A percentile compares a stretch with the other conserved stretches of the same genome.
Conservation (phyloP, 1,140 invertebrate species). For the Harpegnathos saltator region DNA sequence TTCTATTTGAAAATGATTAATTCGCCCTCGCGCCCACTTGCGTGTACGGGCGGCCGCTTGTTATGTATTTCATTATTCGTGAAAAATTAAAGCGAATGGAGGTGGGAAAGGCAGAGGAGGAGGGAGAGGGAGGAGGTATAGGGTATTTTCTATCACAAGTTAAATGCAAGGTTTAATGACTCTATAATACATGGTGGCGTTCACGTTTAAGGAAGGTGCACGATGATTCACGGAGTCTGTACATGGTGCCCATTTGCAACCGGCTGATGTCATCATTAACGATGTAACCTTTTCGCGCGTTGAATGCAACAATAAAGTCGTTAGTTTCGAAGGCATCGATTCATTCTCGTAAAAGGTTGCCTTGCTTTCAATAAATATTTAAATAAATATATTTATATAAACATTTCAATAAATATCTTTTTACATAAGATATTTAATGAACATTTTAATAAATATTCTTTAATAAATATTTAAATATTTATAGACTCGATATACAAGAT, state of each 20-base stretch:
- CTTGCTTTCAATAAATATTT: no score
- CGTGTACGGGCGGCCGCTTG: not conserved
- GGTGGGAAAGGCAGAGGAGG: no score
- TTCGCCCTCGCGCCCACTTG: not conserved
- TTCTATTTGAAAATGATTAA: slow-evolving; percentile 22
- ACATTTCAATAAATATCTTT: no score
- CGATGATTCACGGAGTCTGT: slow-evolving; percentile 44
- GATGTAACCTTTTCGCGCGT: slow-evolving; percentile 7
- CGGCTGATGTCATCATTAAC: slow-evolving; percentile 45
- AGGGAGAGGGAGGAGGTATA: not conserved
- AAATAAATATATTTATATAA: no score
- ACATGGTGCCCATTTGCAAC: slow-evolving; percentile 21
- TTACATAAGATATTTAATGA: no score
- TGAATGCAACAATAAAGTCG: not conserved
- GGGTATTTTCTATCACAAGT: slow-evolving; percentile 27
- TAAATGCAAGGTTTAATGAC: slow-evolving; percentile 40
- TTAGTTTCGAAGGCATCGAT: not conserved
- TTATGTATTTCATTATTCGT: not conserved
- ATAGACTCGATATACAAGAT: no score
- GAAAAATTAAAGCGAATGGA: not conserved
- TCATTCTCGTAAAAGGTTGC: no score
- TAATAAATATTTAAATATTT: no score
- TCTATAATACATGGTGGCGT: not conserved
- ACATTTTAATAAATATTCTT: no score
- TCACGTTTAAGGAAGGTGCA: slow-evolving; percentile 27